A percentile compares a stretch with the other conserved stretches of the same genome.
Conservation (phyloP, 2,797 vertebrate species). For the Hoplostethus mediterraneus region DNA sequence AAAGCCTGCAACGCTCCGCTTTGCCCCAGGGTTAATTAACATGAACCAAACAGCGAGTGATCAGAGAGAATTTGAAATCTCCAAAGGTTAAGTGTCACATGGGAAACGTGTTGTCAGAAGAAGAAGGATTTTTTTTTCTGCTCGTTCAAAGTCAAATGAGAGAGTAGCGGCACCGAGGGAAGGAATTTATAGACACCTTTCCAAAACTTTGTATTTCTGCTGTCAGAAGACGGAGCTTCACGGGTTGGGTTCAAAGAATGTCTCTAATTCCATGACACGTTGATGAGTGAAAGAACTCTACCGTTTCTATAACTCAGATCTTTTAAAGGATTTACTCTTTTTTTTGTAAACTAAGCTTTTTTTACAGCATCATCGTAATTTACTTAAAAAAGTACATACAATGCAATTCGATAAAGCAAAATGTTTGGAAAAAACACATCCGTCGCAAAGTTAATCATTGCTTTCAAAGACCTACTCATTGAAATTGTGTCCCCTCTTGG, state of each 20-base stretch:
- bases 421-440: slow-evolving; percentile 39
- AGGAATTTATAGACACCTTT: slow-evolving; percentile 77
- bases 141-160: slow-evolving; percentile 73
- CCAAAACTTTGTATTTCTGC: slow-evolving; percentile 78
- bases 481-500: slow-evolving; percentile 72
- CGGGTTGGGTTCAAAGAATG: slow-evolving; percentile 67
- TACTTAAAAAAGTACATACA: slow-evolving; percentile 56
- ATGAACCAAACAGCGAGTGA: slow-evolving; percentile 84
- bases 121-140: slow-evolving; percentile 45
- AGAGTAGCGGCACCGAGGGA: slow-evolving; percentile 50
- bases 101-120: slow-evolving; percentile 85
- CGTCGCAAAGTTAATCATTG: slow-evolving; percentile 76
- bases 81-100: slow-evolving; percentile 87
- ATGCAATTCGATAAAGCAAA: slow-evolving; percentile 46
- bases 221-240: slow-evolving; percentile 69
- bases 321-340: slow-evolving; percentile 36
- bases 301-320: slow-evolving; percentile 48
- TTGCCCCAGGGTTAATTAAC: slow-evolving; percentile 87
- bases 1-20: slow-evolving; percentile 77
- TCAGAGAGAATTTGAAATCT: slow-evolving; percentile 85
- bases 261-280: slow-evolving; percentile 69
- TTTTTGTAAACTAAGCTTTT: neutral
- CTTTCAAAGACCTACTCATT: slow-evolving; percentile 76
- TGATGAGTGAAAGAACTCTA: slow-evolving; percentile 65
- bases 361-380: slow-evolving; percentile 32